These are phyloP conservation scores for Elachura formosa DNA, from an alignment of 2,113 vertebrate genomes.

Conservation along the genomic window DNA sequence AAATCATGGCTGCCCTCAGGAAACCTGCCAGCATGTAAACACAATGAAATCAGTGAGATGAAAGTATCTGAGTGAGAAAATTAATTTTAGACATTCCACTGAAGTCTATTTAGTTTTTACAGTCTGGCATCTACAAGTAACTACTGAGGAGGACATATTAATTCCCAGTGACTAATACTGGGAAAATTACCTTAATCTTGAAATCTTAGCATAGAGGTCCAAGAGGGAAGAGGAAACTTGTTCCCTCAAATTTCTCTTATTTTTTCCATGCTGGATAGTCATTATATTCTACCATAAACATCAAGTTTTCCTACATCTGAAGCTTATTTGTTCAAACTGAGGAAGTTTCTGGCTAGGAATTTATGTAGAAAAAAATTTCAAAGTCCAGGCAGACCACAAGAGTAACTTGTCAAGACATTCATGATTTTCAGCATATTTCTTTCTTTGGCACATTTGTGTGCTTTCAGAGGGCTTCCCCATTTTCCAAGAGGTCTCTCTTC, in stretches of 20 bases:
- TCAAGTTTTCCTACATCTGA: neutral
- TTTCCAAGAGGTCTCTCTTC: neutral
- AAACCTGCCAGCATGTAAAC: slow-evolving; percentile 72
- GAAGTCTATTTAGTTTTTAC: slow-evolving; percentile 71
- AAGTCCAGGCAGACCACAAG: neutral
- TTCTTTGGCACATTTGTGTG: neutral
- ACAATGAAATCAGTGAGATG: slow-evolving; percentile 69
- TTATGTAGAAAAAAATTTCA: neutral
- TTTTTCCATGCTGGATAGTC: neutral
- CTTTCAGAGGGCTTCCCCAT: neutral
- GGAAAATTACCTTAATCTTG: slow-evolving; percentile 26
- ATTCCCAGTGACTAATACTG: slow-evolving; percentile 54
- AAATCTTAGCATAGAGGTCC: neutral
- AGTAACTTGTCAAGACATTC: neutral
- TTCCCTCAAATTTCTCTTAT: neutral
- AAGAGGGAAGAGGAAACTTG: neutral
- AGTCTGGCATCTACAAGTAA: slow-evolving; percentile 49
- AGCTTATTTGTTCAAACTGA: neutral
- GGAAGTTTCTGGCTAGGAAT: neutral
- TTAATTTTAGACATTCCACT: slow-evolving; percentile 73
- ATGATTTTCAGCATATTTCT: neutral
- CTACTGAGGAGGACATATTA: slow-evolving; percentile 16
- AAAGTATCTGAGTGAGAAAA: slow-evolving; percentile 70
- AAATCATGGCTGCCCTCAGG: slow-evolving; percentile 70
- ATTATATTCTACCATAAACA: neutral